Evolutionary conservation across 2,888 invertebrate genomes (phyloP), one percentile per base, ranked within the genome.

Genomic region (Cephus pygmeus): DNA sequence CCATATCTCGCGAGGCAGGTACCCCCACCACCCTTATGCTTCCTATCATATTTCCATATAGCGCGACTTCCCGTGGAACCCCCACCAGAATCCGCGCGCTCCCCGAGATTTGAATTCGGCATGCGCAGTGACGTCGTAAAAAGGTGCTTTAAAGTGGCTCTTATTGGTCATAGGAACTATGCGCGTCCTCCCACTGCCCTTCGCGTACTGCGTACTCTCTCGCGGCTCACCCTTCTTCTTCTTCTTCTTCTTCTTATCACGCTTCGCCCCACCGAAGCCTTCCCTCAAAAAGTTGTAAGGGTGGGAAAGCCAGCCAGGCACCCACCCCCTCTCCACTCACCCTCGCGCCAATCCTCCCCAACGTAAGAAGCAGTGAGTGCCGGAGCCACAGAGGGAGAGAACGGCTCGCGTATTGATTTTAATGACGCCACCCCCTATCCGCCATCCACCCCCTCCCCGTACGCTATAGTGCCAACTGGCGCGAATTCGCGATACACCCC

Each of bases 391-490:
- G 84, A 83, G 83, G 81, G 86, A 88, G 85, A 86, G 85, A 83
- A 83, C 85, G 83, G 81, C 82, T 86, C 89, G 86, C 88, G 91
- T 91, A 91, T 91, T 91, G 91, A 91, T 91, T 91, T 91, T 91
- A 91, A 91, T 91, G 91, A 91, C 89, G 89, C 87, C 87, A 88
- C 90, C 88, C 86, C 86, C 9, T 56, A 9, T 23, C 23, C 23
- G 23, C 56, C 56, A 9, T 23, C 56, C 23, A 56, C 56, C 56
- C 56, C 56, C 56, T 9, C 23, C 9, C 56, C 2, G 35, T 23
- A 23, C 56, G 23, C 56, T 9, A 56, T 56, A 71, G 33, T 81
- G 35, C 75, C 82, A 76, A 79, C 77, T 74, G 80, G 80, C 84
- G 84, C 82, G 84, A 86, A 88, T 85, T 85, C 86, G 85, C 85